phyloP scores from a whole-genome alignment of 2,113 vertebrate genomes.

The Felis chaus region DNA sequence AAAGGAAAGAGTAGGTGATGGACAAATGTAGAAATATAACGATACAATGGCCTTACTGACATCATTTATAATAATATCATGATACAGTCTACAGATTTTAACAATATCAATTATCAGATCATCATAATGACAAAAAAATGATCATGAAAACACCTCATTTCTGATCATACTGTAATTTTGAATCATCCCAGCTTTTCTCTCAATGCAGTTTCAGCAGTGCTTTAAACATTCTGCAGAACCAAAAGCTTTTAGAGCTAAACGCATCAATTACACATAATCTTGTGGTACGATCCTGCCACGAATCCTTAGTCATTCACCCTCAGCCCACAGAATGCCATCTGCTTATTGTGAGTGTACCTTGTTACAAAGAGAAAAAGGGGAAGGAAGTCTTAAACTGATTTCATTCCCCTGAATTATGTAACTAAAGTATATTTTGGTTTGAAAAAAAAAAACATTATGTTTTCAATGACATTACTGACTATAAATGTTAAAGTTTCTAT shows the following conservation, averaged over 20 bases:
- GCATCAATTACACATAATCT: conserved; percentile 76
- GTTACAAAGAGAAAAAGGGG: conserved; percentile 3
- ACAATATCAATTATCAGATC: background rate
- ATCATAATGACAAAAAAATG: background rate
- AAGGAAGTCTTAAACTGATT: conserved; percentile 6
- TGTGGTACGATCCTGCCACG: conserved; percentile 51
- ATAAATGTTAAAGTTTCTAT: conserved; percentile 7
- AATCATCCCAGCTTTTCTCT: conserved; percentile 23
- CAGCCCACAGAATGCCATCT: conserved; percentile 69
- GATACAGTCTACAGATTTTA: background rate
- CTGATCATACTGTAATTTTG: conserved; percentile 45
- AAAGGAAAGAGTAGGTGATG: background rate
- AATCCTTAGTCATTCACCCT: conserved; percentile 67
- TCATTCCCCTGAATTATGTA: background rate
- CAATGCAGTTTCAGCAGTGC: conserved; percentile 17
- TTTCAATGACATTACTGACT: conserved; percentile 11
- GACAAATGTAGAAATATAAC: background rate
- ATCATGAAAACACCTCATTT: conserved; percentile 35
- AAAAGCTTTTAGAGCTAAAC: conserved; percentile 74
- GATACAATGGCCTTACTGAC: background rate
- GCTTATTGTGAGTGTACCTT: conserved; percentile 55
- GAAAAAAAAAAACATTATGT: background rate
- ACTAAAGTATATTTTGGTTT: conserved; percentile 47
- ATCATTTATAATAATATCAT: background rate
- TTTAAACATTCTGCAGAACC: conserved; percentile 53